A percentile compares a stretch with the other conserved stretches of the same genome.
phyloP scores from a whole-genome alignment of 30 jellyfish, hydroid and myxozoan species.

The Sanderia malayensis region DNA sequence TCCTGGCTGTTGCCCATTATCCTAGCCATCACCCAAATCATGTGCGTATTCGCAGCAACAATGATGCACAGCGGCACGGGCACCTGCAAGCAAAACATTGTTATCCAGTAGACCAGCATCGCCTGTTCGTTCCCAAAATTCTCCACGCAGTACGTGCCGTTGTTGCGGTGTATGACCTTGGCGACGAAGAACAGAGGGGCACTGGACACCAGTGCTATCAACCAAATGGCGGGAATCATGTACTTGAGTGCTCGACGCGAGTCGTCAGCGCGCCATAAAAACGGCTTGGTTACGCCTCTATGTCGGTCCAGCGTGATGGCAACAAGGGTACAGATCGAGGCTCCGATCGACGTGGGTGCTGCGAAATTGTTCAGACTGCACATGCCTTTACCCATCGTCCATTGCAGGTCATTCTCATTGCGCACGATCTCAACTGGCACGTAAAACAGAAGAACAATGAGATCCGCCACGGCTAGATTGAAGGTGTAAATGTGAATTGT shows the following conservation, averaged over 20 bases:
- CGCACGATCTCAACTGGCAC: slow-evolving; percentile 86
- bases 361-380: slow-evolving; percentile 65
- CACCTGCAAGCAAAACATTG: slow-evolving; percentile 67
- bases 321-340: slow-evolving; percentile 83
- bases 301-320: slow-evolving; percentile 96
- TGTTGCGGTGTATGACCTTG: not conserved
- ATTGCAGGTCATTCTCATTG: slow-evolving; percentile 62
- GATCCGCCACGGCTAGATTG: slow-evolving; percentile 82
- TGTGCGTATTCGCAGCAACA: slow-evolving; percentile 64
- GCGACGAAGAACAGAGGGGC: slow-evolving; percentile 70
- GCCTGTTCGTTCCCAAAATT: slow-evolving; percentile 29
- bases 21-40: slow-evolving; percentile 49
- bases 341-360: slow-evolving; percentile 64
- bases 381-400: slow-evolving; percentile 84
- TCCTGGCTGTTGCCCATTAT: slow-evolving; percentile 13
- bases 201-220: slow-evolving; percentile 57
- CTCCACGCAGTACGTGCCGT: slow-evolving; percentile 68
- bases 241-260: slow-evolving; percentile 46
- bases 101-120: slow-evolving; percentile 56
- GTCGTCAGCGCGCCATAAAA: slow-evolving; percentile 91
- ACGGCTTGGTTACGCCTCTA: slow-evolving; percentile 89
- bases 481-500: slow-evolving; percentile 87
- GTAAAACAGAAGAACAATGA: slow-evolving; percentile 57
- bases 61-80: slow-evolving; percentile 68
- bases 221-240: slow-evolving; percentile 81